Conservation (phyloP, 2,113 vertebrate species). For the Ceyx margarethae region DNA sequence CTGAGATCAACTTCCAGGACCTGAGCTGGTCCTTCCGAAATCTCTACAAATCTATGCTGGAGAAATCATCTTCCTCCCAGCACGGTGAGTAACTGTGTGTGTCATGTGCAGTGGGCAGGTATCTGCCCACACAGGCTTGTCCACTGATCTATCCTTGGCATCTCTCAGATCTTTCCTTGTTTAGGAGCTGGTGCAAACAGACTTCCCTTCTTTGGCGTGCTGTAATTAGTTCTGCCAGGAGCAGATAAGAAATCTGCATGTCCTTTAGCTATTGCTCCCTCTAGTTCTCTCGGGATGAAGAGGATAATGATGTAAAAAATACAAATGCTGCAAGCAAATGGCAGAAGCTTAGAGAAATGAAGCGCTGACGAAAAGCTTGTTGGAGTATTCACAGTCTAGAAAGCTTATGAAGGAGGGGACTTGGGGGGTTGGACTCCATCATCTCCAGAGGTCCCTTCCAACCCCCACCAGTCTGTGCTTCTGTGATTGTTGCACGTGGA, state of each 20-base stretch:
- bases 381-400: background rate
- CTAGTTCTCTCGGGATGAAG: background rate
- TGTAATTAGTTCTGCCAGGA: constrained; percentile 34
- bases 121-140: constrained; percentile 25
- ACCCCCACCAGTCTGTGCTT: too few species aligned
- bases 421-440: too few species aligned
- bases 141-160: background rate
- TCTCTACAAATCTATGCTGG: constrained; percentile 90
- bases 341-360: background rate
- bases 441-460: too few species aligned
- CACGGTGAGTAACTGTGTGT: constrained; percentile 76
- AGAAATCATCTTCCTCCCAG: constrained; percentile 86
- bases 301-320: constrained; percentile 17
- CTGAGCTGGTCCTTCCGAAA: constrained; percentile 94
- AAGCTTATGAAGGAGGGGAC: background rate
- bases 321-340: background rate
- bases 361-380: background rate
- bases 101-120: constrained; percentile 40
- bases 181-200: constrained; percentile 33
- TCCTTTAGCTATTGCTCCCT: background rate
- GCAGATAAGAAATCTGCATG: constrained; percentile 13
- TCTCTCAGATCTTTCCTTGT: background rate
- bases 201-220: constrained; percentile 36
- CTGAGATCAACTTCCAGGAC: constrained; percentile 91
- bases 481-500: background rate